phyloP scores from a whole-genome alignment of 2,113 vertebrate genomes.

The Pterophyllum scalare region DNA sequence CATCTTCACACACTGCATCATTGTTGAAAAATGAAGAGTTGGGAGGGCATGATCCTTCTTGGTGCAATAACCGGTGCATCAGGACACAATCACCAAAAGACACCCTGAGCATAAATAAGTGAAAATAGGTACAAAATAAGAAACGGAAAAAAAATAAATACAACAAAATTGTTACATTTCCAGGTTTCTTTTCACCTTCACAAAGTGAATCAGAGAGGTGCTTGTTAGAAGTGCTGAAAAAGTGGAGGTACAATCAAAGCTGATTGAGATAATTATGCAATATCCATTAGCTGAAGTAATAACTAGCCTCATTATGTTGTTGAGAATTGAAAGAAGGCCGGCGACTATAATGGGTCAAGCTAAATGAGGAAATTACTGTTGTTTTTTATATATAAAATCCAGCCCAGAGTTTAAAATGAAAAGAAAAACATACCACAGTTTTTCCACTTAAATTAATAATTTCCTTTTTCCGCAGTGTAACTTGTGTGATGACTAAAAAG shows the following conservation, averaged over 20 bases:
- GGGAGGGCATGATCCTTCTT: neutral
- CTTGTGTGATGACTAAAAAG: neutral
- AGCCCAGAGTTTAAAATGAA: constrained; percentile 6
- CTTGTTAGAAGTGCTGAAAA: constrained; percentile 15
- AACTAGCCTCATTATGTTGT: constrained; percentile 61
- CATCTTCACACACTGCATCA: too few relatives aligned
- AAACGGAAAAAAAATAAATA: neutral
- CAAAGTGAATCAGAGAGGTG: neutral
- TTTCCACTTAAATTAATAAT: neutral
- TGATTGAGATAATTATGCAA: constrained; percentile 64
- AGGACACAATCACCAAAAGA: neutral
- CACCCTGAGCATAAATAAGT: neutral
- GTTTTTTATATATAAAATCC: neutral
- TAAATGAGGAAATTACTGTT: constrained; percentile 18
- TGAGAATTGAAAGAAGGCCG: constrained; percentile 46
- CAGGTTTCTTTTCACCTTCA: constrained; percentile 32
- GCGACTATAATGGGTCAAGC: constrained; percentile 6
- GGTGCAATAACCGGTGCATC: neutral
- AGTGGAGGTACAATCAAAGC: constrained; percentile 63
- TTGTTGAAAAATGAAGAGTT: neutral
- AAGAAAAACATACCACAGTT: neutral
- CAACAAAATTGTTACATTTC: neutral
- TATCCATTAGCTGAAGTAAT: constrained; percentile 46
- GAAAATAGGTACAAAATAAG: neutral
- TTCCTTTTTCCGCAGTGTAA: neutral